Evolutionary conservation across 2,797 vertebrate genomes (phyloP), one percentile per base, ranked within the genome.

Genomic region (Notolepis coatsorum): DNA sequence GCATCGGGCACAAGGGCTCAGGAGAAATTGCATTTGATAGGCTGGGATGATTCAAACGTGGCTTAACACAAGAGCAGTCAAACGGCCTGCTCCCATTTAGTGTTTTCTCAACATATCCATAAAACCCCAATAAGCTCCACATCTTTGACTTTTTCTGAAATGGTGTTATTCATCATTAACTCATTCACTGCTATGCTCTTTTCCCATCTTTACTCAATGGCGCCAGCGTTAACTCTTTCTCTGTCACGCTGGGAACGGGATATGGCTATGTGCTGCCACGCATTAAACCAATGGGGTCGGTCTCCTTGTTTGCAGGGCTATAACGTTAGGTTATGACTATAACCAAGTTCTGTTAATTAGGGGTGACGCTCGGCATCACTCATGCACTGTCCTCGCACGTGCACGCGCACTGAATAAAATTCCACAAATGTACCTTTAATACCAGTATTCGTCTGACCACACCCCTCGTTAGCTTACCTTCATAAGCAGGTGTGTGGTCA

Each of bases 21-120:
- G 61, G 17, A 65, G 71, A 79, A 80, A 84, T 86, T 68, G 64
- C 56, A 80, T 46, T 51, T 43, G 64, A 52, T 48, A 67, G 65
- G 66, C 56, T 60, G 58, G 70, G 50, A 76, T 27, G 49, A 65
- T 60, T 73, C 56, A 58, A 71, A 77, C 42, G 61, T 43, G 66
- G 39, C 68, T 82, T 77, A 49, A 68, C 43, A 30, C 58, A 56
- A 24, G 37, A 83, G 65, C 53, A 64, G 65, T 77, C 68, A 73
- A 21, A 64, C 58, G 73, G 48, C 60, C 23, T 38, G 51, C 56
- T 72, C 46, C 20, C 24, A 39, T 55, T 63, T 24, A 43, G 21
- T 47, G 66, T 55, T n/a, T n/a, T 25, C 61, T 53, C 59, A 8
- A 17, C 31, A n/a, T 61, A 33, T 35, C 9, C 9, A 35, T 35